Evolutionary conservation across 2,888 invertebrate genomes (phyloP).

Genomic region (Onthophagus sagittarius): DNA sequence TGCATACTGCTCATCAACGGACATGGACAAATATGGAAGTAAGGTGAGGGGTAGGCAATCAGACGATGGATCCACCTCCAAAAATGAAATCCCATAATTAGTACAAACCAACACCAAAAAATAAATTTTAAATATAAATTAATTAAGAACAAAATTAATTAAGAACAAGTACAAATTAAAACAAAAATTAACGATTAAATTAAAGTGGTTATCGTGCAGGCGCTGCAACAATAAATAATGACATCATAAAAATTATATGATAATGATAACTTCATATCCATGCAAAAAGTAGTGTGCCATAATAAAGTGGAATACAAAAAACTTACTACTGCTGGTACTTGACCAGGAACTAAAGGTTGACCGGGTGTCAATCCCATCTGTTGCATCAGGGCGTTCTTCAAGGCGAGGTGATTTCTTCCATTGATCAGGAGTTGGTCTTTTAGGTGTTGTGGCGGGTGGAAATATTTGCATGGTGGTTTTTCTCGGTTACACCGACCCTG

Average conservation of each 20-base stretch:
- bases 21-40: constrained; percentile 48
- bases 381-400: constrained; percentile 97
- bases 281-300: neutral
- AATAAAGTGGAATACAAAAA: neutral
- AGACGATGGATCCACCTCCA: constrained; percentile 55
- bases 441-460: constrained; percentile 99
- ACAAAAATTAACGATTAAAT: neutral
- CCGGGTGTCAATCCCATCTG: constrained; percentile 92
- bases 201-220: neutral
- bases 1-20: constrained; percentile 50
- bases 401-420: constrained; percentile 97
- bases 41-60: constrained; percentile 54
- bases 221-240: neutral
- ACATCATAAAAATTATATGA: neutral
- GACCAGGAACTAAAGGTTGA: constrained; percentile 86
- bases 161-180: neutral
- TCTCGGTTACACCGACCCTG: constrained; percentile 99
- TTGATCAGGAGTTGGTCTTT: constrained; percentile 99
- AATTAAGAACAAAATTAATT: no score
- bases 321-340: constrained; percentile 91
- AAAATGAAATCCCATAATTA: constrained; percentile 33
- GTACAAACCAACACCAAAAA: constrained; percentile 29
- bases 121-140: no score
- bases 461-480: constrained; percentile 99
- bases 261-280: neutral